Base-by-base conservation (phyloP, 2,888 invertebrate genomes). In the Lysandra coridon region DNA sequence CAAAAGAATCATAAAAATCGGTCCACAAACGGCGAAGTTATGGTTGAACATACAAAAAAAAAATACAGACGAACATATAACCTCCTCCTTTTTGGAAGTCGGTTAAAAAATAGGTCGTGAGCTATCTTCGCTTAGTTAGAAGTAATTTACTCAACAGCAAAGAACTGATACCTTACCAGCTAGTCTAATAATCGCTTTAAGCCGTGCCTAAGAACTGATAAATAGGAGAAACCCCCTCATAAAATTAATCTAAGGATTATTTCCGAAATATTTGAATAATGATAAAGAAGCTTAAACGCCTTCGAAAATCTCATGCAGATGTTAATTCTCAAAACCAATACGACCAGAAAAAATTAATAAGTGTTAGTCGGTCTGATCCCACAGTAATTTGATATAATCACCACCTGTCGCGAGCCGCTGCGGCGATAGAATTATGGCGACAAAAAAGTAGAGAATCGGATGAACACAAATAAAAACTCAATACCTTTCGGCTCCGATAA, bases 351-450 rank as follows among this genome's bases (percentile, higher is more conserved):
- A 83, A 79, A 80, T 73, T 80, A 78, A 80, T 76, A 57, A 53
- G 53, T 57, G 49, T 76, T 76, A 30, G 76, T 76, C 53, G 57
- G 76, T 49, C 57, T 76, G 49, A 80, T 82, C 81, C 84, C 82
- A 83, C 83, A 82, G 89, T 90, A 90, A 91, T 91, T 88, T 87
- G 87, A 91, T 89, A 90, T 86, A 87, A 87, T 85, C 86, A 84
- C 88, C 92, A 90, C 88, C 90, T 88, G 89, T 85, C 84, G 85
- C 83, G 86, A 53, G 69, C 83, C 83, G 82, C 83, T 85, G 85
- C 87, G 87, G 89, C 87, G 87, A 85, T 82, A 80, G 86, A 88
- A 88, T 89, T 88, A 88, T 86, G 84, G 83, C 81, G 80, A 83
- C 87, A 90, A 90, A 91, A 92, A 87, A 69, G 23, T 37, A 4